Base-by-base conservation (phyloP, 1,140 invertebrate species). In the Drosophila orosa region DNA sequence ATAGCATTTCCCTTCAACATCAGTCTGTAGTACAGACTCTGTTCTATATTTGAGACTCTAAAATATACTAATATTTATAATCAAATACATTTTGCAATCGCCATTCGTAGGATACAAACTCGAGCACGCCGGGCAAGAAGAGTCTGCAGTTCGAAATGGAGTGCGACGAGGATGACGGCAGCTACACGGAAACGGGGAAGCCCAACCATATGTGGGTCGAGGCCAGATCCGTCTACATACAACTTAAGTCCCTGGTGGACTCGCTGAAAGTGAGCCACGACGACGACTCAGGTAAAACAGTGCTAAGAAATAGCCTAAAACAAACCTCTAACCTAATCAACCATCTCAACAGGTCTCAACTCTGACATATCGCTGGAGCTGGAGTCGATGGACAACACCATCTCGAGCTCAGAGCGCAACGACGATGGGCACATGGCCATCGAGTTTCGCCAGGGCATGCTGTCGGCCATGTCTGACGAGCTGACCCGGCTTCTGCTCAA, bases 111-210 rank as follows among this genome's bases (percentile, higher is more conserved):
- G 78, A 77, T 33, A 59, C 83, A 10, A 91, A 83, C 50, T 86
- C 87, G 55, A 92, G 91, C 84, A 85, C 91, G 80, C 80, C 81
- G 15, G 84, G 90, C 13, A 91, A 91, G 42, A 91, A 91, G 60
- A 96, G 95, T 29, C 92, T 96, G 60, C 95, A 95, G 77, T 95
- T 95, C 69, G 95, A 96, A 93, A 95, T 96, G 95, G 95, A 96
- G 84, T 94, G 95, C 57, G 95, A 95, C 68, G 94, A 95, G 68
- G 93, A 93, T 55, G 93, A 96, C 39, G 93, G 94, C 74, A 91
- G 90, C 72, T 91, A 81, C 31, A 79, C 87, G 12, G 90, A 91
- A 52, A 78, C 80, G 42, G 90, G 90, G 29, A 91, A 91, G 42
- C 90, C 90, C 45, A 90, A 80, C 35, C 90, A 91, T 63, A 93